Evolutionary conservation across 2,113 vertebrate genomes (phyloP).

Genomic region (Salminus brasiliensis): DNA sequence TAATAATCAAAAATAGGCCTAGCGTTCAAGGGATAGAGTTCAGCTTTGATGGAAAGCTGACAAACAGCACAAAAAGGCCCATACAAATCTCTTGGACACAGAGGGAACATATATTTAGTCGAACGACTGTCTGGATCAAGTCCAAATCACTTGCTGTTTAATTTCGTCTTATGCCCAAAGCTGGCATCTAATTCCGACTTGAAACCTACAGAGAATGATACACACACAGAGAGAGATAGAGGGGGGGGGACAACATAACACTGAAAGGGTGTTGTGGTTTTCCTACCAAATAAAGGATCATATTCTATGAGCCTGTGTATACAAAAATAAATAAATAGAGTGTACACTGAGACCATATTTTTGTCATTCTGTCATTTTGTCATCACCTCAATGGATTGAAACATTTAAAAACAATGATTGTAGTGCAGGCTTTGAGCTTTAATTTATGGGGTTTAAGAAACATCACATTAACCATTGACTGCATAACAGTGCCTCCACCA

Average conservation of each 20-base stretch:
- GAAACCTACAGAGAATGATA: no score
- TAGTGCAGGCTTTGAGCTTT: no score
- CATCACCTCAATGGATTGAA: not conserved
- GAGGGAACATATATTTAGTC: conserved; percentile 17
- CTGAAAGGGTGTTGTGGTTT: not conserved
- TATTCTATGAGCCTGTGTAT: no score
- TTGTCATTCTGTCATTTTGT: no score
- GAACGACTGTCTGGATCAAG: not conserved
- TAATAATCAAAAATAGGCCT: no score
- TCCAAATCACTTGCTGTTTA: conserved; percentile 12
- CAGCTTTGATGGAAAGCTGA: conserved; percentile 12
- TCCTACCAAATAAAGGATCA: not conserved
- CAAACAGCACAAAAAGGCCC: not conserved
- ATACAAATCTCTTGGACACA: not conserved
- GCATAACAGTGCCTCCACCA: no score
- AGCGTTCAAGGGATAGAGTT: no score
- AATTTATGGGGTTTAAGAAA: no score
- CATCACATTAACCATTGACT: no score
- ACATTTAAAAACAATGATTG: no score
- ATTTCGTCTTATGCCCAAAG: not conserved
- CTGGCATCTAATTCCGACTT: not conserved
- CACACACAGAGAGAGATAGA: not conserved
- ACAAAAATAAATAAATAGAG: no score
- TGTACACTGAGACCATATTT: no score
- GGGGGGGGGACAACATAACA: not conserved